Base-by-base conservation (phyloP, 2,113 vertebrate genomes). In the Loxodonta africana region DNA sequence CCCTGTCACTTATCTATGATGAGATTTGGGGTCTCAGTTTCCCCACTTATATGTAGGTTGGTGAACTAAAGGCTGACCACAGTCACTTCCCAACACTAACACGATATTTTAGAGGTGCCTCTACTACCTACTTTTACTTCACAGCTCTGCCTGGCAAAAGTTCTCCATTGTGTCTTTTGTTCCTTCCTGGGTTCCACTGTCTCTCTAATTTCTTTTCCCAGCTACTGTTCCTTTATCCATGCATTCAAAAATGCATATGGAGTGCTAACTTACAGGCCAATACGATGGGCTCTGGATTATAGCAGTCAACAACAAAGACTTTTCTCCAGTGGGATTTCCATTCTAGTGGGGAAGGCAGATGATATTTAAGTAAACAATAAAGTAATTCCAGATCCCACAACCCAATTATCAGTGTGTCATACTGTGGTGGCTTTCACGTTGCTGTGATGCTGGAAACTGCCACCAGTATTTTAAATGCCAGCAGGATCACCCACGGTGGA, bases 101-200 rank as follows among this genome's bases (percentile, higher is more conserved):
- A 4, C 0, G 74, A 1, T 20, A 15, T 62, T 84, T 81, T 21
- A 33, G 83, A 77, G 41, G 57, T 78, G 11, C 1, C 6, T 8
- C 2, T 4, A 3, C 12, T 15, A 2, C 57, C 0, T 5, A 0
- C 4, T 30, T 71, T n/a, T n/a, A 26, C 30, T 5, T 5, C 21
- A 44, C 4, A 25, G 60, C 41, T 65, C 67, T 46, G 28, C n/a
- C 41, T 37, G 51, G 77, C n/a, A 0, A 7, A 63, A 21, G 62
- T 28, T 80, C 5, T 23, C 30, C 76, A 0, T 1, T 46, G 20
- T 15, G 62, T 37, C 77, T 41, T 26, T 0, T 3, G 0, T 12
- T 41, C 44, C 18, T 57, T n/a, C 78, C 33, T 17, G 8, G 6
- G 9, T 28, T 8, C 18, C 7, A 0, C 44, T 91, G 21, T 33